Base-by-base conservation (phyloP, 2,113 vertebrate genomes). In the Paraplagusia blochii region DNA sequence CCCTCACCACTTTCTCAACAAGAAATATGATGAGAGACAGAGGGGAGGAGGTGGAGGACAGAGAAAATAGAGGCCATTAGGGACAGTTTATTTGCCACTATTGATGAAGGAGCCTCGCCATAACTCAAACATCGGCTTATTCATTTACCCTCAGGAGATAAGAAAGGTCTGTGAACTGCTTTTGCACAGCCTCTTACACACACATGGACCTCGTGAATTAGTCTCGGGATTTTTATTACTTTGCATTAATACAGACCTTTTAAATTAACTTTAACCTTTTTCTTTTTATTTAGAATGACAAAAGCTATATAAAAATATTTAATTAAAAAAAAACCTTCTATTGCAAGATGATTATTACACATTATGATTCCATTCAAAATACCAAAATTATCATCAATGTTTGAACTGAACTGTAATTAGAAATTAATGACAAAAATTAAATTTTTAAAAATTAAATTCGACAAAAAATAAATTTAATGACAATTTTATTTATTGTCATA, bases 81-180 rank as follows among this genome's bases (percentile, higher is more conserved):
- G 69, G 65, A 48, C 44, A 63, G 44, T 68, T 79, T 74, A 74
- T 80, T 82, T 72, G 60, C 65, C 34, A 49, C 38, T 66, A 64
- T 71, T 70, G 66, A 76, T 72, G 67, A 74, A 70, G 48, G 53
- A 11, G 18, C 45, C 50, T 58, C 10, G 64, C 59, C 36, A 29
- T 58, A 57, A 66, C 58, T 17, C 56, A 57, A 55, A 42, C 60
- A 40, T 51, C 44, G 58, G 67, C 33, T 5, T 60, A 48, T 66
- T 75, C 63, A 63, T 43, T 58, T 69, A 66, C 65, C 61, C 58
- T 56, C 43, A 46, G 73, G 66, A 62, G 49, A 65, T 44, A 14
- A 19, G 43, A 44, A 3, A n/a, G 36, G 12, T 52, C 59, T 33
- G 18, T 45, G 68, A 65, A 79, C 80, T 35, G 48, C 68, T 15